phyloP scores from a whole-genome alignment of 1,140 invertebrate genomes.

The Platorchestia sp. region DNA sequence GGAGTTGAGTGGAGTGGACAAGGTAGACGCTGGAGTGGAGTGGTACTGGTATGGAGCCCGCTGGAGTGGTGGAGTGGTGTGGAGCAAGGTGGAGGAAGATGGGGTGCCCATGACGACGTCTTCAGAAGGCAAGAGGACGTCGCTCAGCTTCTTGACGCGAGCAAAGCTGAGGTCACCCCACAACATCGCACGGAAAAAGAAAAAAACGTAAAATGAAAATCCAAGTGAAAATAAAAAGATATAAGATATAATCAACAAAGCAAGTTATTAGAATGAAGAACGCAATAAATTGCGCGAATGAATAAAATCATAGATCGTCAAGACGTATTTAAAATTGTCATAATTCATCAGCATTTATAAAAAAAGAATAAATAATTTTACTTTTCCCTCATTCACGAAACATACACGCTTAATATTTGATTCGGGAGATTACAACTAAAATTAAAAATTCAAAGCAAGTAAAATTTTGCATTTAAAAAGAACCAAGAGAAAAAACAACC shows the following conservation, averaged over 20 bases:
- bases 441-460: not conserved
- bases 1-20: conserved; percentile 9
- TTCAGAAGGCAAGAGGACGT: conserved; percentile 8
- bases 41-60: not conserved
- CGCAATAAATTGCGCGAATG: not conserved
- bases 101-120: conserved; percentile 39
- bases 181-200: not conserved
- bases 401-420: too few species aligned
- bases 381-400: too few species aligned
- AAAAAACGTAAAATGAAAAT: conserved; percentile 10
- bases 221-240: not conserved
- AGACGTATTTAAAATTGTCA: too few species aligned
- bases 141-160: conserved; percentile 20
- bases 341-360: too few species aligned
- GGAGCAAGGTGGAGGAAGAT: not conserved
- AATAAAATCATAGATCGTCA: not conserved
- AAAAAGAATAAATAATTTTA: too few species aligned
- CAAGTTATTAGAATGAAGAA: not conserved
- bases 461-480: not conserved
- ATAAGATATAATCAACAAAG: not conserved
- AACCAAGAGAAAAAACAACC: not conserved
- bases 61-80: not conserved
- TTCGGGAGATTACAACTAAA: too few species aligned
- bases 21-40: conserved; percentile 41
- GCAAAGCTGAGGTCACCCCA: not conserved